These are phyloP conservation scores for Eucidaris tribuloides DNA, from an alignment of 35 echinoderm and acorn worm genomes.

Conservation along the genomic window DNA sequence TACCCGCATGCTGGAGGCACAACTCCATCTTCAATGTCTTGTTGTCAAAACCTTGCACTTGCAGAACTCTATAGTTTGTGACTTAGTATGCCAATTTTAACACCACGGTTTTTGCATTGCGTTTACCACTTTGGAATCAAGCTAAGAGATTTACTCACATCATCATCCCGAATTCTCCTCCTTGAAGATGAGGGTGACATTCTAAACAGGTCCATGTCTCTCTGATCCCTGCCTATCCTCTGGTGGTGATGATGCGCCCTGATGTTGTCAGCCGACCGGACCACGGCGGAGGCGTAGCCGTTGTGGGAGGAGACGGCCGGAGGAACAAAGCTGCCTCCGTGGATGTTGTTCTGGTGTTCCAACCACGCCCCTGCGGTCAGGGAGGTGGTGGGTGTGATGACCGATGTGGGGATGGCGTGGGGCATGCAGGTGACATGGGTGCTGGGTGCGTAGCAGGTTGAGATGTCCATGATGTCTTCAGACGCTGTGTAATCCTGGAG, in stretches of 20 bases:
- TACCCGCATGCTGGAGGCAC: too few species aligned
- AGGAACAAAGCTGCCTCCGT: constrained; percentile 82
- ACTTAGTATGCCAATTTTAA: too few species aligned
- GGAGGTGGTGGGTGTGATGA: constrained; percentile 86
- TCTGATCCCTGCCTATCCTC: constrained; percentile 15
- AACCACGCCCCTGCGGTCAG: constrained; percentile 69
- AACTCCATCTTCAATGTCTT: too few species aligned
- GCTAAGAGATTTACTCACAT: constrained; percentile 52
- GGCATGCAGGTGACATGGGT: constrained; percentile 51
- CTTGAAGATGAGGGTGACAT: constrained; percentile 66
- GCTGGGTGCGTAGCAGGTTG: constrained; percentile 64
- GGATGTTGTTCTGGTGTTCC: constrained; percentile 64
- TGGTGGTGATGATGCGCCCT: constrained; percentile 27
- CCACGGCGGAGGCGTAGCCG: neutral
- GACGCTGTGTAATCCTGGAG: constrained; percentile 87
- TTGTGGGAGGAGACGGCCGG: constrained; percentile 53
- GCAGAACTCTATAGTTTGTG: too few species aligned
- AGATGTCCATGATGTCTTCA: constrained; percentile 99
- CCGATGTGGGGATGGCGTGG: constrained; percentile 80
- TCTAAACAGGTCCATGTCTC: constrained; percentile 67
- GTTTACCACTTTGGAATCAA: too few species aligned
- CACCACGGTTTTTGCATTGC: too few species aligned
- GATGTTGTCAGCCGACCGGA: neutral
- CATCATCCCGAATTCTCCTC: constrained; percentile 83
- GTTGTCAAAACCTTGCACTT: too few species aligned